Conservation (phyloP, 2,797 vertebrate species). For the Microcaecilia unicolor region DNA sequence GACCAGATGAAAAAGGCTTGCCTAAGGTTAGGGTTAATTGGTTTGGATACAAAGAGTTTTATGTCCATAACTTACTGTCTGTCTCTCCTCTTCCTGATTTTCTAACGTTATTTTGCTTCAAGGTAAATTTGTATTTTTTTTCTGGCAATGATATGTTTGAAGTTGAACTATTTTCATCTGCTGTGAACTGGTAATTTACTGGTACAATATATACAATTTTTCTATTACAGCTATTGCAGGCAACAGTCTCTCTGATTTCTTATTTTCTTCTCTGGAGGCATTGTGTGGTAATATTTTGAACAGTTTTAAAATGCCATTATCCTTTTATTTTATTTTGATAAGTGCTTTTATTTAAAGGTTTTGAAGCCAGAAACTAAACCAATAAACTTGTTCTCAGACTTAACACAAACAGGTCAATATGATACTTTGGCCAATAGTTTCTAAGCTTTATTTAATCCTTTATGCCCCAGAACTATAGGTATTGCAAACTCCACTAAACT, state of each 20-base stretch:
- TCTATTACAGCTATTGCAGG: neutral
- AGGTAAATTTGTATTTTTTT: constrained; percentile 40
- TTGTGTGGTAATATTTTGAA: constrained; percentile 1
- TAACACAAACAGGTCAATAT: neutral
- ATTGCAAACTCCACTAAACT: too few species aligned
- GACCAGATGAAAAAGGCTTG: constrained; percentile 31
- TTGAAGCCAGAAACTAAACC: neutral
- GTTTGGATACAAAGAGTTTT: constrained; percentile 53
- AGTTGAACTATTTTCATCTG: constrained; percentile 28
- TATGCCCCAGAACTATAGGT: too few species aligned
- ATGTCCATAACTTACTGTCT: constrained; percentile 57
- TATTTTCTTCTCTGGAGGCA: neutral
- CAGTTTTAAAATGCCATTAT: neutral
- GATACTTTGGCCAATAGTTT: constrained; percentile 1
- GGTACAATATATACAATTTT: constrained; percentile 24
- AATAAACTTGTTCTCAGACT: neutral
- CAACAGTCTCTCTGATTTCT: neutral
- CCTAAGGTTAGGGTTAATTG: constrained; percentile 51
- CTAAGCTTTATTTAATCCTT: too few species aligned
- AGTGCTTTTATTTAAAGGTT: neutral
- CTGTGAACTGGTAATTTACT: constrained; percentile 23
- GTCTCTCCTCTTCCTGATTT: constrained; percentile 45
- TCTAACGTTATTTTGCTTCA: constrained; percentile 35
- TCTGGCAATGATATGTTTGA: constrained; percentile 25
- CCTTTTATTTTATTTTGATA: neutral